Conservation (phyloP, 1,140 invertebrate genomes). For the Liolophura sinensis region DNA sequence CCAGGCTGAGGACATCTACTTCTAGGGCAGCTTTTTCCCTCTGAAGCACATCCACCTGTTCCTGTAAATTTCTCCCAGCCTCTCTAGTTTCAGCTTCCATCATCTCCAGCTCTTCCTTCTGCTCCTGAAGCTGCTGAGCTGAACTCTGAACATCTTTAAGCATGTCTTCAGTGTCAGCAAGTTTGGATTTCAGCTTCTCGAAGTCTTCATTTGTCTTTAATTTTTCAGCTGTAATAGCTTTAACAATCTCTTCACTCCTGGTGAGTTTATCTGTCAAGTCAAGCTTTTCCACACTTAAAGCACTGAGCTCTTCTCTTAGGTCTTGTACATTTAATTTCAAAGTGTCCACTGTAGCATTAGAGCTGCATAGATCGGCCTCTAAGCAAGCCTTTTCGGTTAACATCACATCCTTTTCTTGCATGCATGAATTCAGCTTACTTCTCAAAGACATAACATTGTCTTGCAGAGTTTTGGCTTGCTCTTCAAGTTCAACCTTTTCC, state of each 20-base stretch:
- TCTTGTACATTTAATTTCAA: constrained; percentile 5
- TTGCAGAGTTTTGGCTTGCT: constrained; percentile 8
- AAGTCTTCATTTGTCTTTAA: neutral
- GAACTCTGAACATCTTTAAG: too few relatives aligned
- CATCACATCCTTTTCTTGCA: constrained; percentile 4
- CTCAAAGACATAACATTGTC: constrained; percentile 1
- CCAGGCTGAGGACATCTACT: too few relatives aligned
- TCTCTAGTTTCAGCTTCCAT: neutral
- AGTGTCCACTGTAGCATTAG: neutral
- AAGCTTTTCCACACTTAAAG: constrained; percentile 1
- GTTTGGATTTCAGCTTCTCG: constrained; percentile 8
- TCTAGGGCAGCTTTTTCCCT: too few relatives aligned
- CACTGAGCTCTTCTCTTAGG: constrained; percentile 8
- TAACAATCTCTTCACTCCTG: neutral
- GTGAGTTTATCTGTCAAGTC: neutral
- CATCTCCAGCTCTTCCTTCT: too few relatives aligned
- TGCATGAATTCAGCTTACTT: neutral
- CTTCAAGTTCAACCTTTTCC: constrained; percentile 8
- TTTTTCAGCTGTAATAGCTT: neutral
- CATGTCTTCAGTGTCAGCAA: constrained; percentile 10
- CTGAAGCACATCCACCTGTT: too few relatives aligned
- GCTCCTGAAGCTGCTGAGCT: too few relatives aligned
- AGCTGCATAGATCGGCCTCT: neutral
- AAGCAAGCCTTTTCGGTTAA: constrained; percentile 1
- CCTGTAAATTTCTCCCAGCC: too few relatives aligned